Evolutionary conservation across 2,797 vertebrate genomes (phyloP).

Genomic region (Kryptopterus vitreolus): DNA sequence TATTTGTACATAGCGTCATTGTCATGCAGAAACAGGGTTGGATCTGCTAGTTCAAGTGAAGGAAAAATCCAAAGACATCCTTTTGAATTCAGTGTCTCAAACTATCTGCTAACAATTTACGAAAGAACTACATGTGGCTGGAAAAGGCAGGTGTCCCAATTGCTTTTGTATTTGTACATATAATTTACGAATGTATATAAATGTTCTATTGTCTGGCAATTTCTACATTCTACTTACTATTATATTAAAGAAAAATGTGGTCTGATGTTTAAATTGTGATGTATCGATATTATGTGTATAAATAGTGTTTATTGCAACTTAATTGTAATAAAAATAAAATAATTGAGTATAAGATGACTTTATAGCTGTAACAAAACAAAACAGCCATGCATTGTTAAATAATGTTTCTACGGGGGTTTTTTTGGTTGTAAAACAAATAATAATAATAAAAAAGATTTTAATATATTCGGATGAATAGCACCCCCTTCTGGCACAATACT

Average conservation of each 20-base stretch:
- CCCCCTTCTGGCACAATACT: neutral
- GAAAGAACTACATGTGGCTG: too few species aligned
- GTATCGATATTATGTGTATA: neutral
- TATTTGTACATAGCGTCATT: too few species aligned
- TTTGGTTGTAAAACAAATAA: neutral
- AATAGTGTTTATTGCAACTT: neutral
- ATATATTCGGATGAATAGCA: neutral
- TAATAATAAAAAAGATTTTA: neutral
- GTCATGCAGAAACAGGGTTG: too few species aligned
- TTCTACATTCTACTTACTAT: too few species aligned
- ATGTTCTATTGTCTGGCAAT: neutral
- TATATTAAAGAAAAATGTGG: neutral
- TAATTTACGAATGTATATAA: neutral
- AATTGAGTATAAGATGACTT: neutral
- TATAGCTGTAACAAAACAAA: neutral
- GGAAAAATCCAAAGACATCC: too few species aligned
- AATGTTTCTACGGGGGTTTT: neutral
- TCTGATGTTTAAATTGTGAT: neutral
- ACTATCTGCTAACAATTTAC: too few species aligned
- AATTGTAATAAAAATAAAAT: neutral
- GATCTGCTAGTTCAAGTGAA: too few species aligned
- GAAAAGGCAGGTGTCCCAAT: too few species aligned
- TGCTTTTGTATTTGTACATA: too few species aligned
- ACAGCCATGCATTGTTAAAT: neutral
- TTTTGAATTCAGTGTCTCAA: too few species aligned